These are phyloP conservation scores for Callosobruchus maculatus DNA, from an alignment of 2,888 invertebrate species.

Conservation along the genomic window DNA sequence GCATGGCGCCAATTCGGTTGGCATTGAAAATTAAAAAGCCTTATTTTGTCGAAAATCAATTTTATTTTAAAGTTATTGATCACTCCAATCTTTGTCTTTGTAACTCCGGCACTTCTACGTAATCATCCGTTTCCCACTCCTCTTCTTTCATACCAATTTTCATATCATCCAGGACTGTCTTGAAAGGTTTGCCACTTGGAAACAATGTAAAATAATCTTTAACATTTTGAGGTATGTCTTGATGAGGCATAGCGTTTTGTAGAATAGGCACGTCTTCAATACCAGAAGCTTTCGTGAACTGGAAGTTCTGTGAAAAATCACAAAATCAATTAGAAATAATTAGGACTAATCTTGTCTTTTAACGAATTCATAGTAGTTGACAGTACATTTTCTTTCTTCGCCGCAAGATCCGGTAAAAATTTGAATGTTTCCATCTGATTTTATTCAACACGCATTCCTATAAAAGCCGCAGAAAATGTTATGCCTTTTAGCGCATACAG, in stretches of 20 bases:
- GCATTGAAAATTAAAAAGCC: too few species aligned
- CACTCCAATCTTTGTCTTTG: not conserved
- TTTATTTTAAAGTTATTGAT: not conserved
- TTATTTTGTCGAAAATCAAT: too few species aligned
- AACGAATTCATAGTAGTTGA: too few species aligned
- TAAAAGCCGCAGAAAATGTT: too few species aligned
- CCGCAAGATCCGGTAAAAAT: too few species aligned
- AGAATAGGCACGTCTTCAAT: constrained; percentile 58
- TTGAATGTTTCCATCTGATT: too few species aligned
- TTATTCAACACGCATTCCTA: too few species aligned
- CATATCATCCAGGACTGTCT: constrained; percentile 56
- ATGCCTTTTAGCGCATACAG: too few species aligned
- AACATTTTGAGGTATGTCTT: constrained; percentile 51
- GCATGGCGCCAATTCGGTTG: too few species aligned
- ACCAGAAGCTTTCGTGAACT: constrained; percentile 56
- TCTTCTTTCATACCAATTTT: constrained; percentile 54
- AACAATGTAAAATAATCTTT: constrained; percentile 61
- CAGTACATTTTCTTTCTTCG: too few species aligned
- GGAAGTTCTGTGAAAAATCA: constrained; percentile 53
- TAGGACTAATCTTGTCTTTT: too few species aligned
- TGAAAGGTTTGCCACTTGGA: constrained; percentile 58
- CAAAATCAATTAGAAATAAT: constrained; percentile 11
- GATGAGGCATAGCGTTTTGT: constrained; percentile 60
- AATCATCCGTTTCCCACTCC: constrained; percentile 67
- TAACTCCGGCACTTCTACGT: constrained; percentile 55